Conservation (phyloP, 2,797 vertebrate species). For the Lepilemur septentrionalis region DNA sequence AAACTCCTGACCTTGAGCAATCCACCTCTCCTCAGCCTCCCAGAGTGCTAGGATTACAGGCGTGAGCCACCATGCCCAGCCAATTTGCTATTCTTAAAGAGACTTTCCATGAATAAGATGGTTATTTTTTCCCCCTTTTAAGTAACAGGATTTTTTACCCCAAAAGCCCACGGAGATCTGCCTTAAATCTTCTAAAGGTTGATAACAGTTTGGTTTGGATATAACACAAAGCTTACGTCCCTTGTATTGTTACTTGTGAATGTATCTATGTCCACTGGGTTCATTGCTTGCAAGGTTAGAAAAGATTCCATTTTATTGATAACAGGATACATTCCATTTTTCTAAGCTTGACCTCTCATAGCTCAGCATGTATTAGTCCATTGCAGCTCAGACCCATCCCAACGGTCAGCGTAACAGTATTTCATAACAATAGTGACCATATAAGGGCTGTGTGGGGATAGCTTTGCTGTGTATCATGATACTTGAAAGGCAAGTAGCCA, state of each 20-base stretch:
- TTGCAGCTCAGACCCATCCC: neutral
- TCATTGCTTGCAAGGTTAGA: neutral
- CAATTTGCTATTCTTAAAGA: neutral
- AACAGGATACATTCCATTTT: neutral
- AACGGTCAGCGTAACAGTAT: neutral
- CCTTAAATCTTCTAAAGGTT: neutral
- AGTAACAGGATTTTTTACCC: neutral
- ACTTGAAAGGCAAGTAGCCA: conserved; percentile 5
- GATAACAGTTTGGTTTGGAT: neutral
- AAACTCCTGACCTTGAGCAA: too few relatives aligned
- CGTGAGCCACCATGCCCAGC: too few relatives aligned
- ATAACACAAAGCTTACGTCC: neutral
- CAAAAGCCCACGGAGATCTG: neutral
- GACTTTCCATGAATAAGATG: neutral
- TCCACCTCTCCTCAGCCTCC: too few relatives aligned
- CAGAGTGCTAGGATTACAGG: too few relatives aligned
- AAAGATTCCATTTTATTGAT: neutral
- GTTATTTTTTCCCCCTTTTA: neutral
- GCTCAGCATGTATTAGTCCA: neutral
- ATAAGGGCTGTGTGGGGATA: neutral
- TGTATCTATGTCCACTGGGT: neutral
- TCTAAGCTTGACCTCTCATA: neutral
- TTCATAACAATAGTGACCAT: neutral
- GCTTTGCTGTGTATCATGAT: neutral
- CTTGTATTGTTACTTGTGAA: neutral